A percentile compares a stretch with the other conserved stretches of the same genome.
Evolutionary conservation across 2,113 vertebrate species (phyloP).

Genomic region (Spea bombifrons): DNA sequence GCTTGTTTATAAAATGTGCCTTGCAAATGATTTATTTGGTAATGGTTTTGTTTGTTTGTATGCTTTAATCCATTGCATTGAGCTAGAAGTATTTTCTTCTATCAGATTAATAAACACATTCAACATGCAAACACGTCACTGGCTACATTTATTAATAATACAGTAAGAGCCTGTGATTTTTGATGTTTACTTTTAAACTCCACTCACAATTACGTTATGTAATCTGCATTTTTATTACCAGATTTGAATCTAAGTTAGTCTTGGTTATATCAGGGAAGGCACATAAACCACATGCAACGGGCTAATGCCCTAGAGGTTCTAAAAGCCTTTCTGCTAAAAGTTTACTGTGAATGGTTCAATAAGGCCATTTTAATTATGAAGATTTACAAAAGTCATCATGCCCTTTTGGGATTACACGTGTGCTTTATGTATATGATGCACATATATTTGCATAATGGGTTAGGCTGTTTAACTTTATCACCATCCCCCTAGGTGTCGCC

Average conservation of each 20-base stretch:
- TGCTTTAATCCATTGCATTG: slow-evolving; percentile 21
- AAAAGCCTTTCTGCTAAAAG: not conserved
- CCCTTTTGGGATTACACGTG: too few relatives aligned
- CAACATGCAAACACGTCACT: not conserved
- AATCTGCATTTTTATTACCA: not conserved
- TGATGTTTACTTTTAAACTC: not conserved
- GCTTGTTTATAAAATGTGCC: slow-evolving; percentile 38
- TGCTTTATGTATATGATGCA: too few relatives aligned
- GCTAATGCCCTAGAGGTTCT: not conserved
- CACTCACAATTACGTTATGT: not conserved
- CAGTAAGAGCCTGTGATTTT: not conserved
- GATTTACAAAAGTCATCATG: too few relatives aligned
- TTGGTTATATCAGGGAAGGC: not conserved
- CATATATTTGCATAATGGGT: too few relatives aligned
- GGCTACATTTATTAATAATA: slow-evolving; percentile 14
- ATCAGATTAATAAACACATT: slow-evolving; percentile 9
- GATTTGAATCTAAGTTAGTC: not conserved
- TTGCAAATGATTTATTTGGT: slow-evolving; percentile 43
- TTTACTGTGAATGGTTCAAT: too few relatives aligned
- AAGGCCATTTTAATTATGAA: too few relatives aligned
- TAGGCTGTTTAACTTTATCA: too few relatives aligned
- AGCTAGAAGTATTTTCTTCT: slow-evolving; percentile 25
- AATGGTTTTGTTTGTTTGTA: slow-evolving; percentile 43
- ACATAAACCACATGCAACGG: not conserved
- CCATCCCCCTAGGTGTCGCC: too few relatives aligned